These are phyloP conservation scores for Myathropa florea DNA, from an alignment of 2,888 invertebrate species.

Conservation along the genomic window DNA sequence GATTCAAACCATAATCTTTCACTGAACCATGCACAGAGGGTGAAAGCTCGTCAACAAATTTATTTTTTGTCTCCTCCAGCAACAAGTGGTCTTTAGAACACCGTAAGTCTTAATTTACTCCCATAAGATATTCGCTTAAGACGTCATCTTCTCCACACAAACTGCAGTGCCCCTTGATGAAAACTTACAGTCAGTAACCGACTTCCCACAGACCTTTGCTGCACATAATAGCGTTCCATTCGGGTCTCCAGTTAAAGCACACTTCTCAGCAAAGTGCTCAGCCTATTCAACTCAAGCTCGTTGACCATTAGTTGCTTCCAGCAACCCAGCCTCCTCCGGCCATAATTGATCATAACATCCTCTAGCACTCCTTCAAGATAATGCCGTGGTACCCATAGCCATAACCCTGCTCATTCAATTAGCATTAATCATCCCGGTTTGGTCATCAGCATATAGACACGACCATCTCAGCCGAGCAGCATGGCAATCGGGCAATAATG, in stretches of 20 bases:
- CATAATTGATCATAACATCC: slow-evolving; percentile 41
- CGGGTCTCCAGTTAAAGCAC: not conserved
- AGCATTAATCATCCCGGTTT: slow-evolving; percentile 53
- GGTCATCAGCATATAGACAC: not conserved
- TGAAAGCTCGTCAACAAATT: too few species aligned
- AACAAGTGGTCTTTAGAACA: too few species aligned
- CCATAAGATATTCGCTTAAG: too few species aligned
- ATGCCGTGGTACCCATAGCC: not conserved
- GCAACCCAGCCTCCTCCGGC: slow-evolving; percentile 7
- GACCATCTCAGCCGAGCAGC: slow-evolving; percentile 17
- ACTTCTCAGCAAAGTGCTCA: not conserved
- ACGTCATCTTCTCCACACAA: too few species aligned
- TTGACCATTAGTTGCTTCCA: not conserved
- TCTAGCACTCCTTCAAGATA: not conserved
- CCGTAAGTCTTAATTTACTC: too few species aligned
- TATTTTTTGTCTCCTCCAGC: too few species aligned
- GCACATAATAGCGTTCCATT: not conserved
- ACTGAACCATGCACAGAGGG: too few species aligned
- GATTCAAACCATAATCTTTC: too few species aligned
- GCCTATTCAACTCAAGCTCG: not conserved
- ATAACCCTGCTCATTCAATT: slow-evolving; percentile 46
- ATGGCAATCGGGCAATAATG: slow-evolving; percentile 56
- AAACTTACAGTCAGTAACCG: not conserved
- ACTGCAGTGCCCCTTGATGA: too few species aligned
- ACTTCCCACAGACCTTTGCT: not conserved